Conservation (phyloP, 2,797 vertebrate species). For the Octomys mimax region DNA sequence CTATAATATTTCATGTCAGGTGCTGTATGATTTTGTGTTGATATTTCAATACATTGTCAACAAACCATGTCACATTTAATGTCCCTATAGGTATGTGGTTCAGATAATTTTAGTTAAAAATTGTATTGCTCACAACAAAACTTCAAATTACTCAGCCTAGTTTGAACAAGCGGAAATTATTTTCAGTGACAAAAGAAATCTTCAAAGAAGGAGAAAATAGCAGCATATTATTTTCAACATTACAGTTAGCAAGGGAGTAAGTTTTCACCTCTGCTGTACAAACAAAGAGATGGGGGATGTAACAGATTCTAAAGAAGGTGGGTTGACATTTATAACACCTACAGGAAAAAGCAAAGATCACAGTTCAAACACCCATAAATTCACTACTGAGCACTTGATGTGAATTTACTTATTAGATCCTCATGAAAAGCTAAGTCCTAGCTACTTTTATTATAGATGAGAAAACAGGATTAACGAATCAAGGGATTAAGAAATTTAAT, state of each 20-base stretch:
- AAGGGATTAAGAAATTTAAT: background rate
- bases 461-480: background rate
- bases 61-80: background rate
- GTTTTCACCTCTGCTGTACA: background rate
- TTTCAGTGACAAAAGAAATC: background rate
- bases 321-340: background rate
- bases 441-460: background rate
- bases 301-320: background rate
- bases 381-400: background rate
- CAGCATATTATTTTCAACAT: background rate
- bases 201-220: background rate
- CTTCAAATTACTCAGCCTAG: background rate
- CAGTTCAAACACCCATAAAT: background rate
- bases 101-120: background rate
- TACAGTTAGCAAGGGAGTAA: background rate
- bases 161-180: background rate
- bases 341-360: background rate
- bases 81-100: background rate
- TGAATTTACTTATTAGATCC: background rate
- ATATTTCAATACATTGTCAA: background rate
- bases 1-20: background rate
- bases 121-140: background rate
- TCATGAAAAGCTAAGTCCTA: background rate
- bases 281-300: background rate
- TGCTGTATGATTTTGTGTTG: background rate